These are phyloP conservation scores for Geococcyx californianus DNA, from an alignment of 2,113 vertebrate genomes.

Conservation along the genomic window DNA sequence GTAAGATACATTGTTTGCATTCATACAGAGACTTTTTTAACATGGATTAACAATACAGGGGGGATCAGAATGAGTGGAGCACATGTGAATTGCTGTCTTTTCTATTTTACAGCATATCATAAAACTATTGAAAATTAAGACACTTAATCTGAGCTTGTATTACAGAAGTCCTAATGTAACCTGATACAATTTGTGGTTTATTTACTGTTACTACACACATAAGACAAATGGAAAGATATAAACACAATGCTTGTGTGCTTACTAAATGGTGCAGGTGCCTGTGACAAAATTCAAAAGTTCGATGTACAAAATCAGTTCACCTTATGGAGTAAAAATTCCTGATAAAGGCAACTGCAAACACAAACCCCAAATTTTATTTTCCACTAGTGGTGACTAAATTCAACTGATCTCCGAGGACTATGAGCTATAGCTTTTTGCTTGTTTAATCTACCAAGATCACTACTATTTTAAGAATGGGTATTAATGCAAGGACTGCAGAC, in stretches of 20 bases:
- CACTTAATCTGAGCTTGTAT: background rate
- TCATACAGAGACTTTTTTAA: background rate
- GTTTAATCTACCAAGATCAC: background rate
- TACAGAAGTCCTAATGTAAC: background rate
- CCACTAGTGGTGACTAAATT: background rate
- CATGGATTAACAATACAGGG: background rate
- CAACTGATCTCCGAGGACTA: background rate
- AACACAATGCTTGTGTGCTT: background rate
- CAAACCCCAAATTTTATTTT: background rate
- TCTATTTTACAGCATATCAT: background rate
- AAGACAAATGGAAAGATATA: background rate
- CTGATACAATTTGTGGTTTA: background rate
- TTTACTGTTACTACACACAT: background rate
- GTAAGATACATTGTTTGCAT: background rate
- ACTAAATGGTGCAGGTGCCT: background rate
- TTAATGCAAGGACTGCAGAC: background rate
- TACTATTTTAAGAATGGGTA: background rate
- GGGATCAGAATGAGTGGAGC: background rate
- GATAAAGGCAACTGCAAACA: background rate
- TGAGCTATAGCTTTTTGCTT: background rate
- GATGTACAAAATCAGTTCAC: fast-evolving
- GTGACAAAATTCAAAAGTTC: background rate
- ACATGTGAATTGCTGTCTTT: background rate
- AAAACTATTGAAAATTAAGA: background rate
- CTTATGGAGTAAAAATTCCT: background rate